phyloP scores from a whole-genome alignment of 2,113 vertebrate genomes.

The Gobiocypris rarus region DNA sequence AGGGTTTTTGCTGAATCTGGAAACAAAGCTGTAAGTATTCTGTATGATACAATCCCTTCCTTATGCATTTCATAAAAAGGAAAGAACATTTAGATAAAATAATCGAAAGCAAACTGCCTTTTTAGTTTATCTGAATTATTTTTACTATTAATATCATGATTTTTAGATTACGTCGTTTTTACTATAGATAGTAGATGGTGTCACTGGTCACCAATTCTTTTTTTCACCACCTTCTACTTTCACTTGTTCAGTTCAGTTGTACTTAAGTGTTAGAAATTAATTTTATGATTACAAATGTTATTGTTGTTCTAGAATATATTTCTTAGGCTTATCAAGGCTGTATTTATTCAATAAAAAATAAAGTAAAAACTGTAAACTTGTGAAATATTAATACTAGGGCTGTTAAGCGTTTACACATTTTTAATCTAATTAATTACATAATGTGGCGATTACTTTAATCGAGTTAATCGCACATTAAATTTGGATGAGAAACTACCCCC shows the following conservation, averaged over 20 bases:
- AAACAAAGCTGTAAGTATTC: slow-evolving; percentile 91
- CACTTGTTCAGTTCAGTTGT: not conserved
- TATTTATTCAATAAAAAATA: too few species aligned
- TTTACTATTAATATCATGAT: not conserved
- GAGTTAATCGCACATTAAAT: too few species aligned
- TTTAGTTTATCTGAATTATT: not conserved
- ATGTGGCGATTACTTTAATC: too few species aligned
- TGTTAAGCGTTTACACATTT: too few species aligned
- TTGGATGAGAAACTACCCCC: too few species aligned
- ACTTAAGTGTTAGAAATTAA: not conserved
- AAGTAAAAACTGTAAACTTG: too few species aligned
- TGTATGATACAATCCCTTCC: slow-evolving; percentile 40
- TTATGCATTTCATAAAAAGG: not conserved
- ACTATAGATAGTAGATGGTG: too few species aligned
- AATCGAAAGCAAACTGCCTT: not conserved
- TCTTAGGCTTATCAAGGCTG: too few species aligned
- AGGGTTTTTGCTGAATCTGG: slow-evolving; percentile 94
- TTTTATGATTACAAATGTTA: not conserved
- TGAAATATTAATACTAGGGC: too few species aligned
- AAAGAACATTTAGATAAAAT: not conserved
- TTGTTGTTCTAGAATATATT: too few species aligned
- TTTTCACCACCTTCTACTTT: not conserved
- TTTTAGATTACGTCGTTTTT: too few species aligned
- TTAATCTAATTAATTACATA: too few species aligned
- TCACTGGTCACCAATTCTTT: not conserved